Evolutionary conservation across 2,113 vertebrate species (phyloP), one percentile per base, ranked within the genome.

Genomic region (Vulpes vulpes): DNA sequence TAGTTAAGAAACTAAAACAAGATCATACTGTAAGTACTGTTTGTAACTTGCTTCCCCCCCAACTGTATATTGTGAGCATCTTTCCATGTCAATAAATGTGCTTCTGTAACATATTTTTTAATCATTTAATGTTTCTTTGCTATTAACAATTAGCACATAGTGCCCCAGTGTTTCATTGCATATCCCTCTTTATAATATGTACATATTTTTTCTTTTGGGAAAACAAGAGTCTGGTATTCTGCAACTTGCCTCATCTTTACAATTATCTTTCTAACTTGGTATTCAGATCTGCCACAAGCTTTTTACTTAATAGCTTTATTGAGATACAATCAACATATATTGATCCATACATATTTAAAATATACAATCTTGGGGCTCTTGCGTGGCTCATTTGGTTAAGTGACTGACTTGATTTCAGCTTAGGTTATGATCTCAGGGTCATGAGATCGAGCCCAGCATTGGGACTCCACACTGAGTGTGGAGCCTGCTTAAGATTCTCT

Each of bases 31-130:
- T 97, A 95, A 94, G 35, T 85, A 59, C 3, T 89, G 43, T 88
- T 93, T 96, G 67, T 96, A 83, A 87, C 60, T 92, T 96, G 51
- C 69, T 27, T 11, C 38, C 15, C 3, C 23, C 67, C 60, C 60
- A 73, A 53, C 55, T 94, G 15, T 96, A 62, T 86, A 60, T 94
- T 84, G 32, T 96, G 25, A 81, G 60, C 22, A 62, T 92, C 76
- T 93, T 96, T 86, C 22, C 8, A 67, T 93, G 74, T 95, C 71
- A 96, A 81, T 97, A 97, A 97, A 97, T 93, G 84, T 11, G 51
- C 27, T 89, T 97, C 23, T 96, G 6, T 32, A 92, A 57, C 80
- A 65, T 76, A 95, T 62, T 85, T 96, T 93, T 92, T 51, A 83
- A 81, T 93, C 85, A 38, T 25, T 82, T 69, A 69, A 14, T 95